These are phyloP conservation scores for Dipodomys stephensi DNA, from an alignment of 2,113 vertebrate genomes.

Conservation along the genomic window DNA sequence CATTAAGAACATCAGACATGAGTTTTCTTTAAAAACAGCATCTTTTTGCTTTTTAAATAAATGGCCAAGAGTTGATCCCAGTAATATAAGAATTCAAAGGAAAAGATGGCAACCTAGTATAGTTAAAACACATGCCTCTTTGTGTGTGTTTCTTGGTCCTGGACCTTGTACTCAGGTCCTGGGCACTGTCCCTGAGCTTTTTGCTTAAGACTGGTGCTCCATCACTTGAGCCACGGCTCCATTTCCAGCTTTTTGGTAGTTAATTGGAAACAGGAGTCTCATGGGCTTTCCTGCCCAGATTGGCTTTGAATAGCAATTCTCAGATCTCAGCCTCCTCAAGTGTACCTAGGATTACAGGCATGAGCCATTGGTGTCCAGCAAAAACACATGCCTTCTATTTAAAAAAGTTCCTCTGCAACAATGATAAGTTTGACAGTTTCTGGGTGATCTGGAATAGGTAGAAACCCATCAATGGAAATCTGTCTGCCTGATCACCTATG, in stretches of 20 bases:
- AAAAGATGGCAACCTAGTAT: not conserved
- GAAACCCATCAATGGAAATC: slow-evolving; percentile 69
- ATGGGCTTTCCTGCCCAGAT: too few relatives aligned
- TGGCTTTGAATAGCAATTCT: too few relatives aligned
- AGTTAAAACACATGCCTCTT: not conserved
- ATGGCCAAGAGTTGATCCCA: slow-evolving; percentile 6
- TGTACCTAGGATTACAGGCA: too few relatives aligned
- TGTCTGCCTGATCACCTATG: slow-evolving; percentile 74
- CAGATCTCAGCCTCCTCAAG: too few relatives aligned
- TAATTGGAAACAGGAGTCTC: too few relatives aligned
- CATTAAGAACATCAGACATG: not conserved
- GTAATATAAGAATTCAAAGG: slow-evolving; percentile 31
- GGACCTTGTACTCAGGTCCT: too few relatives aligned
- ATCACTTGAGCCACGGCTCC: too few relatives aligned
- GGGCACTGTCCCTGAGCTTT: too few relatives aligned
- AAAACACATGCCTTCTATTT: not conserved
- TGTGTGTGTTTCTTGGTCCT: too few relatives aligned
- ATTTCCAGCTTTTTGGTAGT: too few relatives aligned
- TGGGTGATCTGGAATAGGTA: slow-evolving; percentile 35
- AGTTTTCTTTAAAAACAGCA: slow-evolving; percentile 16
- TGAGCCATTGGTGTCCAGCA: too few relatives aligned
- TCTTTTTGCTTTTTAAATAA: slow-evolving; percentile 30
- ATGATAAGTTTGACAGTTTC: slow-evolving; percentile 5
- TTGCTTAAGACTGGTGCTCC: too few relatives aligned
- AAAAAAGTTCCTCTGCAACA: not conserved